Conservation (phyloP, 2,113 vertebrate species). For the Himantopus leucocephalus region DNA sequence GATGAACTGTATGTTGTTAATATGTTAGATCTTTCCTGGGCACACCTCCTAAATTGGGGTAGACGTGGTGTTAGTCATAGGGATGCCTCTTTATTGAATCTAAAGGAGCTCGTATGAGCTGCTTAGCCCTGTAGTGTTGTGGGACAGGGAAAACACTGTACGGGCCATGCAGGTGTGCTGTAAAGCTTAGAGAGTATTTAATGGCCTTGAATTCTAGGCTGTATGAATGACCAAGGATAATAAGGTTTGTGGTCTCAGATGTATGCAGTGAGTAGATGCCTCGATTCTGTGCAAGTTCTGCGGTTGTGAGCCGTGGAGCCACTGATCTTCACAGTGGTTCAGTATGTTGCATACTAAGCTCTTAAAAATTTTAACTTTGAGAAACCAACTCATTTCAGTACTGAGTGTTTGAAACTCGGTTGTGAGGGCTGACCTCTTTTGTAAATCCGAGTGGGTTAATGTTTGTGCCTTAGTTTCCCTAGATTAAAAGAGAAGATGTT, state of each 20-base stretch:
- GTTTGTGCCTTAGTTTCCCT: neutral
- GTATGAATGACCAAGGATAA: neutral
- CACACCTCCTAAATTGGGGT: neutral
- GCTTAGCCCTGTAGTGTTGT: neutral
- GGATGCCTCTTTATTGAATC: neutral
- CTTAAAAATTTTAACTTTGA: neutral
- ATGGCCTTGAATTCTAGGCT: neutral
- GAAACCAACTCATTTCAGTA: neutral
- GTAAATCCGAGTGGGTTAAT: neutral
- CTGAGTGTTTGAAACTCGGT: fast-evolving
- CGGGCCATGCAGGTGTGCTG: fast-evolving
- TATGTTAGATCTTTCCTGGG: neutral
- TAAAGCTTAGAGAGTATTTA: neutral
- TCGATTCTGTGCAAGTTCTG: neutral
- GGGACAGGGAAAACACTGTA: neutral
- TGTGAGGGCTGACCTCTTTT: neutral
- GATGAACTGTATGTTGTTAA: neutral
- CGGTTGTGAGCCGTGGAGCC: neutral
- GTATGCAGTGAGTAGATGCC: neutral
- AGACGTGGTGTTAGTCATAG: slow-evolving; percentile 1
- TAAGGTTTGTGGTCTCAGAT: neutral
- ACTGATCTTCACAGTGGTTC: neutral
- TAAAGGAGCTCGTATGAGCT: neutral
- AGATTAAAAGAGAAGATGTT: neutral
- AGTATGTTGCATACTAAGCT: neutral